Evolutionary conservation across 2,888 invertebrate species (phyloP), one percentile per base, ranked within the genome.

Genomic region (Electrophaes corylata): DNA sequence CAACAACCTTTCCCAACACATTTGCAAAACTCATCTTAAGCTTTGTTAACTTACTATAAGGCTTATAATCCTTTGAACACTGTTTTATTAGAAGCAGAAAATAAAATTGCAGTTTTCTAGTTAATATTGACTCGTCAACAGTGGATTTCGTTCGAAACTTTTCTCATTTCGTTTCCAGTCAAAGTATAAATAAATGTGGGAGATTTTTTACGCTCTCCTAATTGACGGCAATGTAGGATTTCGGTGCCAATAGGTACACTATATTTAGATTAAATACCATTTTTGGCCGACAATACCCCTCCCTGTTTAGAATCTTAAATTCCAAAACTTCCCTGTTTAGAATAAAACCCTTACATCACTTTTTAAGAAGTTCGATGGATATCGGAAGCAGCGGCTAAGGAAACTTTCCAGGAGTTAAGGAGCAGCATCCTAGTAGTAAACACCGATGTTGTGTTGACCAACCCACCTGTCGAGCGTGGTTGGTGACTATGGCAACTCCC

Each of bases 101-200:
- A 64, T 71, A 81, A 77, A 53, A 67, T 75, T 66, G 83, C 65
- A 65, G 70, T 75, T 81, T 82, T 82, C 84, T 85, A 86, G 86
- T 86, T 86, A 86, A 88, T 88, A 89, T 90, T 89, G 90, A 89
- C 90, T 88, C 88, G 86, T 84, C 84, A 85, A 84, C 86, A 83
- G 72, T 76, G 78, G 76, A 81, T 84, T 88, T 85, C 82, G 84
- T 84, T 84, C 76, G 69, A 79, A 91, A 91, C 91, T 91, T 91
- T 91, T 89, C 91, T 91, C 91, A 91, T 91, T 90, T 88, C 73
- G 84, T 79, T 84, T 78, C 79, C 81, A 85, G 80, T 77, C 75
- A 75, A 80, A 79, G 79, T 76, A 73, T 65, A 71, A 56, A 61
- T 60, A 57, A 55, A 64, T 65, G 57, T 59, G 53, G 41, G 35